Evolutionary conservation across 2,888 invertebrate species (phyloP).

Genomic region (Brenthis daphne): DNA sequence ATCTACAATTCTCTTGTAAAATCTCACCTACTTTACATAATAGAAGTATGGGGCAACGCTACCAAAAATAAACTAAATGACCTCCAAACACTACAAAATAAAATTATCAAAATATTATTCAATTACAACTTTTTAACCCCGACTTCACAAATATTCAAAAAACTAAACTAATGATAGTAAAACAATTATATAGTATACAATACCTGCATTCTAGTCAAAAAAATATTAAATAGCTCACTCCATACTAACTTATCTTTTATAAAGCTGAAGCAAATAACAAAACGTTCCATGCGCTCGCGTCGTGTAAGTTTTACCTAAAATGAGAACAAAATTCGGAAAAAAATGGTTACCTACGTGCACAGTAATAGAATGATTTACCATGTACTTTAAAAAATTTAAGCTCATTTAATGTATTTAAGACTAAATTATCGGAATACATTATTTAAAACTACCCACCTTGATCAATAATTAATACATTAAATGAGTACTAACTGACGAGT

Average conservation of each 20-base stretch:
- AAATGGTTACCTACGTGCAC: neutral
- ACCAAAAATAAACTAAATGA: constrained; percentile 16
- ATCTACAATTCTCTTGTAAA: constrained; percentile 33
- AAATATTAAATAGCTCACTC: constrained; percentile 25
- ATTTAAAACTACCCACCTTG: neutral
- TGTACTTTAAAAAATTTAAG: neutral
- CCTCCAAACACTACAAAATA: constrained; percentile 29
- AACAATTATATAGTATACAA: constrained; percentile 17
- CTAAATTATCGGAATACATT: neutral
- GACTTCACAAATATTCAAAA: constrained; percentile 25
- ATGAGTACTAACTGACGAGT: neutral
- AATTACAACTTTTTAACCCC: constrained; percentile 28
- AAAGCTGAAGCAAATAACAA: constrained; percentile 4
- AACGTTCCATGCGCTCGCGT: constrained; percentile 12
- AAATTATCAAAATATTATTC: constrained; percentile 31
- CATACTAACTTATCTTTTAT: constrained; percentile 22
- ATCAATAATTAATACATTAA: neutral
- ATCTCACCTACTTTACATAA: constrained; percentile 30
- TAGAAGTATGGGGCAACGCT: constrained; percentile 31
- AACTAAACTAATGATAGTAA: constrained; percentile 29
- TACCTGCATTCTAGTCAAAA: constrained; percentile 27
- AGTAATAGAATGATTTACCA: neutral
- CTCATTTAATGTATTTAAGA: neutral
- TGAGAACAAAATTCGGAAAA: constrained; percentile 1
- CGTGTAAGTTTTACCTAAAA: constrained; percentile 20